A percentile compares a stretch with the other conserved stretches of the same genome.
phyloP scores from a whole-genome alignment of 2,797 vertebrate genomes.

The Urophycis tenuis region DNA sequence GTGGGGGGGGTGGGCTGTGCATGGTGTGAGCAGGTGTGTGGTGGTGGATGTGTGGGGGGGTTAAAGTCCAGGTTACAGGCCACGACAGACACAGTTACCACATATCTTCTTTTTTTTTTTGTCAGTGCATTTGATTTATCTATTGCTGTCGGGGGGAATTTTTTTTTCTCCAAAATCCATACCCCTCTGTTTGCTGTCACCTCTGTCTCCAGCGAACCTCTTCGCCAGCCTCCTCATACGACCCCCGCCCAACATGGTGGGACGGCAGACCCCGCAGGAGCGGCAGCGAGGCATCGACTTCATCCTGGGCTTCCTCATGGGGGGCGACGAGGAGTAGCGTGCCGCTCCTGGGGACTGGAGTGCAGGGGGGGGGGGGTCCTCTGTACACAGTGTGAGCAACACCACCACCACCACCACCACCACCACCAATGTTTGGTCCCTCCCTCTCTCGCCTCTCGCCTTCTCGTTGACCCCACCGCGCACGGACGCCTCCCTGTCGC shows the following conservation, averaged over 20 bases:
- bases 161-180: neutral
- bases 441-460: neutral
- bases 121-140: neutral
- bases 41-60: no score
- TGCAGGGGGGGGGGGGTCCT: neutral
- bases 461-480: slow-evolving; percentile 17
- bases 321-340: slow-evolving; percentile 80
- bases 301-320: slow-evolving; percentile 85
- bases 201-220: slow-evolving; percentile 75
- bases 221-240: slow-evolving; percentile 93
- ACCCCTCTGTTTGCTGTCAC: slow-evolving; percentile 1
- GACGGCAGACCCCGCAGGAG: slow-evolving; percentile 78
- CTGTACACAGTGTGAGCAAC: neutral
- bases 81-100: no score
- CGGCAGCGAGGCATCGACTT: slow-evolving; percentile 87
- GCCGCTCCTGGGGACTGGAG: neutral
- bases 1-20: no score
- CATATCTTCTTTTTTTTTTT: no score
- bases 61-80: neutral
- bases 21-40: neutral
- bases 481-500: slow-evolving; percentile 15
- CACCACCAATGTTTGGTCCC: neutral
- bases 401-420: slow-evolving; percentile 5
- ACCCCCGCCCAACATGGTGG: slow-evolving; percentile 81
- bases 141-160: neutral